Evolutionary conservation across 2,113 vertebrate species (phyloP), one percentile per base, ranked within the genome.

Genomic region (Herpetotheres cachinnans): DNA sequence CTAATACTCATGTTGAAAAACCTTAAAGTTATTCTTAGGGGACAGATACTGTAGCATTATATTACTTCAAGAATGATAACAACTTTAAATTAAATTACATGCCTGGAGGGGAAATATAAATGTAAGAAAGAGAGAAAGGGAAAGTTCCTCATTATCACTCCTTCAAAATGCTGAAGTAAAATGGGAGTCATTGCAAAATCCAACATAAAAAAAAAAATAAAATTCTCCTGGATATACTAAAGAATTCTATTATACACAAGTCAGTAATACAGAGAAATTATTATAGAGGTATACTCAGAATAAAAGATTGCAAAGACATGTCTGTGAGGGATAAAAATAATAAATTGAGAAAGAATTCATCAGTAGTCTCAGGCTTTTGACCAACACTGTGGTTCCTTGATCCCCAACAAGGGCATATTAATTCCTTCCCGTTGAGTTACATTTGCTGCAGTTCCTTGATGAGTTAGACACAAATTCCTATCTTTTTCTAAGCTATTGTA

Each of bases 51-150:
- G 80, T 94, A 95, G 61, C 73, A 90, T 95, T 97, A 70, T 56
- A 65, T 97, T 97, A 84, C 93, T 94, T 86, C 65, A 96, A 95
- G 82, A 97, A 97, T 77, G 89, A 88, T 93, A 95, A 85, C 59
- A 97, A 96, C 71, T 94, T 94, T 92, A 93, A 97, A 97, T 96
- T 94, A 85, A 95, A 97, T 97, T 95, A 95, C 72, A 93, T 34
- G 47, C 84, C 94, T 97, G 78, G 69, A 95, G 94, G 84, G 46
- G 36, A 91, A 91, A 84, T 84, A 70, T 4, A 71, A 71, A 66
- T n/a, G 58, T 61, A 61, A 27, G 40, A 89, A 74, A 71, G n/a
- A 42, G 25, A 89, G 90, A 93, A 50, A 54, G 17, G 11, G 21
- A 93, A 88, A 72, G 49, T 38, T 95, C 66, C 56, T 97, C 65